Conservation (phyloP, 2,888 invertebrate genomes). For the Blastobasis adustella region DNA sequence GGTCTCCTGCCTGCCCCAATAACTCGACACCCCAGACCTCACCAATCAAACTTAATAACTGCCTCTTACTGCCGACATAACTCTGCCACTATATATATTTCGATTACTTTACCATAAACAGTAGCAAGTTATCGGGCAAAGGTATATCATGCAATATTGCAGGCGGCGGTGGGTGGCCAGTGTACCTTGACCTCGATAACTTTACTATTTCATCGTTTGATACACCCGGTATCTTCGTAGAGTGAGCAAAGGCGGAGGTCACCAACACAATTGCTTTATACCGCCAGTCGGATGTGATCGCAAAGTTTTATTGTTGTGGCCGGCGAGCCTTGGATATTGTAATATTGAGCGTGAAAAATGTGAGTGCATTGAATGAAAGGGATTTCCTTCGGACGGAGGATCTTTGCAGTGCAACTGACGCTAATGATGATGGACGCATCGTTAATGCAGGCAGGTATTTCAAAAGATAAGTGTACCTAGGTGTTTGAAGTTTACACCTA, state of each 20-base stretch:
- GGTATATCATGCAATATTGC: constrained; percentile 29
- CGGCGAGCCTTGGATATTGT: constrained; percentile 5
- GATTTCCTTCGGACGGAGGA: neutral
- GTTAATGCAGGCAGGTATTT: no score
- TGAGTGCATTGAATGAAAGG: constrained; percentile 3
- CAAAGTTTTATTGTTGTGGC: constrained; percentile 13
- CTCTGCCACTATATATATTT: constrained; percentile 15
- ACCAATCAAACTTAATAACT: neutral
- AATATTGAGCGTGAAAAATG: constrained; percentile 8
- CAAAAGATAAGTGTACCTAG: no score
- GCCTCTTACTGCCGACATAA: neutral
- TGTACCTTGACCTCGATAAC: no score
- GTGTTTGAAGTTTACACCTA: no score
- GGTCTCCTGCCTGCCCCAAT: no score
- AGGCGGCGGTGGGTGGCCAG: neutral
- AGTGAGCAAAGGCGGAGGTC: no score
- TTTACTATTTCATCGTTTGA: no score
- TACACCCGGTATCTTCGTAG: no score
- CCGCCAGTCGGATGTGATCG: constrained; percentile 7
- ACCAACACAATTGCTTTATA: constrained; percentile 7
- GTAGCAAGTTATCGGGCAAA: constrained; percentile 24
- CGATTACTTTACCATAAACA: constrained; percentile 31
- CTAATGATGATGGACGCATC: no score
- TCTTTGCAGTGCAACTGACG: no score
- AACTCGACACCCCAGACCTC: no score